A percentile compares a stretch with the other conserved stretches of the same genome.
Conservation (phyloP, 2,888 invertebrate genomes). For the Drosophila lacicola region DNA sequence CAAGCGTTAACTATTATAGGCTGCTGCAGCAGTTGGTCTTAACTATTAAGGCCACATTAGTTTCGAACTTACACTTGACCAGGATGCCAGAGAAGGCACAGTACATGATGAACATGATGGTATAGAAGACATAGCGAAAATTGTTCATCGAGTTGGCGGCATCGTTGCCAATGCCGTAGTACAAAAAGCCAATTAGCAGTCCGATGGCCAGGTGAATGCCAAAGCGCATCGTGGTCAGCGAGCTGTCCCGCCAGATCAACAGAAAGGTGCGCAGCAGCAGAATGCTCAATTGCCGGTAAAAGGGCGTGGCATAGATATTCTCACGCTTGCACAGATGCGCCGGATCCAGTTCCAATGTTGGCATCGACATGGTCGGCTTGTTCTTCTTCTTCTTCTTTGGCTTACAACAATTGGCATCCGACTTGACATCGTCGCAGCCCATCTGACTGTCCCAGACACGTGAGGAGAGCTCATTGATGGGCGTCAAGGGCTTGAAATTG, state of each 20-base stretch:
- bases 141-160: conserved; percentile 93
- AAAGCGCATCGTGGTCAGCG: conserved; percentile 91
- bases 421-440: conserved; percentile 38
- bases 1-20: too few species aligned
- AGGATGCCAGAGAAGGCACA: conserved; percentile 96
- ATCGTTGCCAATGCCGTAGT: conserved; percentile 94
- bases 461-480: conserved; percentile 76
- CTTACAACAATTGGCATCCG: conserved; percentile 59
- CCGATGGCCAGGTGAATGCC: conserved; percentile 93
- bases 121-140: conserved; percentile 95
- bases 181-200: conserved; percentile 92
- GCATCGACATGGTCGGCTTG: conserved; percentile 50
- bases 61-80: conserved; percentile 92
- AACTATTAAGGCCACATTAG: background rate
- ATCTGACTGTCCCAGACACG: conserved; percentile 68
- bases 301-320: conserved; percentile 87
- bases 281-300: conserved; percentile 87
- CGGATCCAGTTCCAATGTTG: conserved; percentile 70
- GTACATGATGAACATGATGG: conserved; percentile 97
- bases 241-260: conserved; percentile 89
- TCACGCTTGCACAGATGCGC: conserved; percentile 81
- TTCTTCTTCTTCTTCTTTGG: conserved; percentile 64
- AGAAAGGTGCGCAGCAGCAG: conserved; percentile 88
- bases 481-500: conserved; percentile 62
- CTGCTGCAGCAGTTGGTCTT: background rate